phyloP scores from a whole-genome alignment of 2,888 invertebrate genomes.

The Leptopilina drosophilae region DNA sequence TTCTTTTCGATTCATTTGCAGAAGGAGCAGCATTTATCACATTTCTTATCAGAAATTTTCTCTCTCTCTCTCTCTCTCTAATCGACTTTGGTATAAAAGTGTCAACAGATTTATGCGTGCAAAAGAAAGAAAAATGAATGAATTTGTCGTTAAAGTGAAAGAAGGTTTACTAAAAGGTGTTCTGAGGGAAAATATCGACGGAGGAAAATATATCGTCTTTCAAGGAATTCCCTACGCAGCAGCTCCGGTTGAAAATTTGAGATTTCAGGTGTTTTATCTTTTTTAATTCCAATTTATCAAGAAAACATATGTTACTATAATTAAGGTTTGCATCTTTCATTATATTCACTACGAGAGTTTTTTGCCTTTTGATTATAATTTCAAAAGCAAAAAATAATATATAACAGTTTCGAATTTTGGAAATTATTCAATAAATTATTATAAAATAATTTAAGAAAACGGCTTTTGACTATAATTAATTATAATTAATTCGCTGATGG shows the following conservation, averaged over 20 bases:
- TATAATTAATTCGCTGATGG: no score
- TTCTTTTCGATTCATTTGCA: no score
- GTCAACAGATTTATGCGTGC: background rate
- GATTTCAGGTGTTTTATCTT: slow-evolving; percentile 7
- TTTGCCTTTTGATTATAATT: no score
- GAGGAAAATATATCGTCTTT: slow-evolving; percentile 6
- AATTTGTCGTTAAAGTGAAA: background rate
- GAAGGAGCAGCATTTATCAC: background rate
- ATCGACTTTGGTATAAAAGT: background rate
- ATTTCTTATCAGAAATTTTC: background rate
- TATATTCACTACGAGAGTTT: background rate
- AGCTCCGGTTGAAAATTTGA: slow-evolving; percentile 4
- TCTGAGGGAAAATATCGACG: background rate
- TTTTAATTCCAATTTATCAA: background rate
- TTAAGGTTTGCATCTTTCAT: background rate
- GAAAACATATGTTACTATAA: background rate
- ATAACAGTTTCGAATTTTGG: no score
- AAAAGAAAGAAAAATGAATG: background rate
- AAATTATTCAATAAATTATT: no score
- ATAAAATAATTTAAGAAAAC: no score
- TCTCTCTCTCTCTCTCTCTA: background rate
- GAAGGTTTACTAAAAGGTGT: slow-evolving; percentile 1
- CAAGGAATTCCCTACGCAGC: slow-evolving; percentile 31
- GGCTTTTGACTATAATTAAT: no score
- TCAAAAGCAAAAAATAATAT: no score